Evolutionary conservation across 1,140 invertebrate species (phyloP), one percentile per base, ranked within the genome.

Genomic region (Scaptodrosophila lebanonensis): DNA sequence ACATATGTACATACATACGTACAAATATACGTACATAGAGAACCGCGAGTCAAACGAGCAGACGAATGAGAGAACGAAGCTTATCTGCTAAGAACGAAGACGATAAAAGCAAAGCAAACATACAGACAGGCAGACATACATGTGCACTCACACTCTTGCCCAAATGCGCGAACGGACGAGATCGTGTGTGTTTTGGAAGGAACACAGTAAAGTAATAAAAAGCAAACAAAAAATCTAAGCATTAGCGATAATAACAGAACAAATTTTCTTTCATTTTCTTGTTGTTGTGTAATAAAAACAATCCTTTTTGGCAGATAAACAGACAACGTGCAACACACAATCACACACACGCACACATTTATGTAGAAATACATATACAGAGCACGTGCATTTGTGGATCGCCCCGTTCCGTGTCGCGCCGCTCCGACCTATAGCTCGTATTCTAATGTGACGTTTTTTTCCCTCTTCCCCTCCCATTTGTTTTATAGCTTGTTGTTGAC

Each of bases 21-120:
- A 11, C 15, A 25, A 29, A 29, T 20, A 38, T 50, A 42, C 48
- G 50, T 50, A 54, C 20, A 65, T 58, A 47, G 53, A 47, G 44
- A 52, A 59, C 38, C 45, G 22, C 8, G n/a, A n/a, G n/a, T n/a
- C 50, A 64, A 51, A 39, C 22, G 66, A 48, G 9, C 52, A n/a
- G 49, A 42, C 43, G 50, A 47, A 29, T 35, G 33, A 33, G 30
- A 29, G 38, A 30, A 56, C 62, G 51, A 62, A 76, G 72, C 73
- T 77, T 77, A 77, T 77, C 73, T 77, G 50, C 50, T 33, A 44
- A 73, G 39, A 72, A 71, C 66, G 52, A 66, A 67, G 54, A 71
- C 67, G 73, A 77, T 73, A 77, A 79, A 79, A 79, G 73, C 73
- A 77, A 77, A 79, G 73, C 73, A 79, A 77, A 77, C 56, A 71